Base-by-base conservation (phyloP, 2,113 vertebrate species). In the Tetrao urogallus region DNA sequence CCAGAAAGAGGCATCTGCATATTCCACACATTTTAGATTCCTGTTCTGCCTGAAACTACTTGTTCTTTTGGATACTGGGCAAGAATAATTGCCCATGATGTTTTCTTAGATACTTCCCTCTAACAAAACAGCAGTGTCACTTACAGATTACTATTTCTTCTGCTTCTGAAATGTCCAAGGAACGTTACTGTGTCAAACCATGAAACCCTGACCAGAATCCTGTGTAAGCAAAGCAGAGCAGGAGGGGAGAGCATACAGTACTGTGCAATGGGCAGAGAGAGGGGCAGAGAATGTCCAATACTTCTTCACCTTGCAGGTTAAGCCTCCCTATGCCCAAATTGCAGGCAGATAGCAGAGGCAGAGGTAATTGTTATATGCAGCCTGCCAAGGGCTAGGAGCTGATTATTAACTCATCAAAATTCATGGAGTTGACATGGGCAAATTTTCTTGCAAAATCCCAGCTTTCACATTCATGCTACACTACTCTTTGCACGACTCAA, bases 1-100 rank as follows among this genome's bases (percentile, higher is more conserved):
- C 38, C 42, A 88, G 81, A 89, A 66, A 40, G 17, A 76, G 42
- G 54, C 72, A 93, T 86, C 86, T 94, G 42, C 87, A 72, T 43
- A 11, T 67, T 92, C 61, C 80, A 72, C 80, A n/a, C 5, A 9
- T 58, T 81, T 71, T 56, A 89, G 86, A 78, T 47, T 76, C 56
- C 71, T 3, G 2, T 2, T 43, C 64, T 86, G 63, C 58, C 54
- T 86, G 45, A 90, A 95, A 56, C 16, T 5, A 24, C 54, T 45
- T 58, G 54, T 66, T 71, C 94, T 61, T 63, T 75, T 76, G 79
- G 38, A 28, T 85, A 32, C 52, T 30, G 40, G 34, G 32, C 2
- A 2, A 64, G 28, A 87, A 4, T 47, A 82, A 79, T 78, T 73
- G 34, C 69, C 52, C 28, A 78, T 78, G 73, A 75, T 3, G 0